Evolutionary conservation across 2,797 vertebrate species (phyloP).

Genomic region (Morus bassanus): DNA sequence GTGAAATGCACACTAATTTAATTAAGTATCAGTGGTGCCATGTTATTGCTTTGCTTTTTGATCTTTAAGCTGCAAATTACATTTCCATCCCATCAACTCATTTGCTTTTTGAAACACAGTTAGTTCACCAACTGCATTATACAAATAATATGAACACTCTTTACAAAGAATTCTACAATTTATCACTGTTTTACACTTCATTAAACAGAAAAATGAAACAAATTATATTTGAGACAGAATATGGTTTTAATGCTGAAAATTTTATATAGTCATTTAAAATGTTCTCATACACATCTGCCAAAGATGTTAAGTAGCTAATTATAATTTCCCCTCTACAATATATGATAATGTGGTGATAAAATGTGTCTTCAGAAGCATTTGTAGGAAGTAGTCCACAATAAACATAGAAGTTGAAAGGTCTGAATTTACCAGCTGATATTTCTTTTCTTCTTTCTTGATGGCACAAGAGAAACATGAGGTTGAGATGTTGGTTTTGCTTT

Average conservation of each 20-base stretch:
- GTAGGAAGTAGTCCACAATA: not conserved
- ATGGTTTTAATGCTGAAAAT: slow-evolving; percentile 28
- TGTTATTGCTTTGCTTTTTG: slow-evolving; percentile 36
- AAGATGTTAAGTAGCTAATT: slow-evolving; percentile 44
- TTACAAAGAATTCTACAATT: slow-evolving; percentile 43
- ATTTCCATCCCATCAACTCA: slow-evolving; percentile 19
- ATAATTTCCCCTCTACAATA: not conserved
- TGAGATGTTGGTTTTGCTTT: not conserved
- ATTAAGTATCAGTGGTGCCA: slow-evolving; percentile 3
- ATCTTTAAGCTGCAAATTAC: slow-evolving; percentile 49
- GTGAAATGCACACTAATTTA: slow-evolving; percentile 29
- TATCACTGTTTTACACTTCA: slow-evolving; percentile 55
- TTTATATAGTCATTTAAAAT: slow-evolving; percentile 28
- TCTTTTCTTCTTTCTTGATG: not conserved
- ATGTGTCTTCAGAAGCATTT: not conserved
- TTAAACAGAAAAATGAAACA: slow-evolving; percentile 65
- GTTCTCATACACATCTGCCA: slow-evolving; percentile 33
- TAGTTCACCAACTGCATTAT: slow-evolving; percentile 6
- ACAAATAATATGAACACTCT: slow-evolving; percentile 36
- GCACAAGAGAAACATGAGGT: not conserved
- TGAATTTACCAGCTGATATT: not conserved
- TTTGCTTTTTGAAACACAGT: slow-evolving; percentile 27
- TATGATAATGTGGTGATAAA: not conserved
- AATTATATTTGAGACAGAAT: slow-evolving; percentile 48
- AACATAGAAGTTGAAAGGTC: not conserved